phyloP scores from a whole-genome alignment of 2,113 vertebrate genomes.

The Talpa occidentalis region DNA sequence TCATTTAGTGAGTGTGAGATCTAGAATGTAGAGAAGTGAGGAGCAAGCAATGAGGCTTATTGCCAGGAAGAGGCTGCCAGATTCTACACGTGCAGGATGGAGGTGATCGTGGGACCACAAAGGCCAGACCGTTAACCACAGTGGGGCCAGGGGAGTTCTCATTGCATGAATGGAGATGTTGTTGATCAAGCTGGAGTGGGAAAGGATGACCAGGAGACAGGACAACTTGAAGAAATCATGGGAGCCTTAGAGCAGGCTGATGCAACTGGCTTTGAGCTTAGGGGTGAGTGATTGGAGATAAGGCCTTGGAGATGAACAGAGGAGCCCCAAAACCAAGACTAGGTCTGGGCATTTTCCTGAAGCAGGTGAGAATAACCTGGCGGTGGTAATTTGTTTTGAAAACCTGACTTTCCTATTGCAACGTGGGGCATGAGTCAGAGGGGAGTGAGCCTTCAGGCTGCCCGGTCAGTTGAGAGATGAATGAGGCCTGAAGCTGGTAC shows the following conservation, averaged over 20 bases:
- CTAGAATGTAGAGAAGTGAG: not conserved
- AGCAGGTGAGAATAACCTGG: not conserved
- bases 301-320: not conserved
- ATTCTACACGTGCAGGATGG: fast-evolving
- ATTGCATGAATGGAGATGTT: not conserved
- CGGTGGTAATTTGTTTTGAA: not conserved
- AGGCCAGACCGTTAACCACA: not conserved
- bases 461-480: not conserved
- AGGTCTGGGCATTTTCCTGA: not conserved
- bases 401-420: not conserved
- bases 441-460: not conserved
- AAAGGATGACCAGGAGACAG: not conserved
- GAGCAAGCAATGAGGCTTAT: not conserved
- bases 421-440: not conserved
- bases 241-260: not conserved
- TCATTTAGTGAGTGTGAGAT: not conserved
- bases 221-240: not conserved
- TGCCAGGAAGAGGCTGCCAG: not conserved
- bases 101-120: not conserved
- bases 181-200: not conserved
- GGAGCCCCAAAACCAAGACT: not conserved
- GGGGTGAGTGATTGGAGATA: not conserved
- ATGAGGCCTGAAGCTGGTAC: not conserved
- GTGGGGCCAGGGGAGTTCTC: not conserved
- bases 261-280: not conserved